phyloP scores from a whole-genome alignment of 2,797 vertebrate genomes.

The Macrochelys suwanniensis region DNA sequence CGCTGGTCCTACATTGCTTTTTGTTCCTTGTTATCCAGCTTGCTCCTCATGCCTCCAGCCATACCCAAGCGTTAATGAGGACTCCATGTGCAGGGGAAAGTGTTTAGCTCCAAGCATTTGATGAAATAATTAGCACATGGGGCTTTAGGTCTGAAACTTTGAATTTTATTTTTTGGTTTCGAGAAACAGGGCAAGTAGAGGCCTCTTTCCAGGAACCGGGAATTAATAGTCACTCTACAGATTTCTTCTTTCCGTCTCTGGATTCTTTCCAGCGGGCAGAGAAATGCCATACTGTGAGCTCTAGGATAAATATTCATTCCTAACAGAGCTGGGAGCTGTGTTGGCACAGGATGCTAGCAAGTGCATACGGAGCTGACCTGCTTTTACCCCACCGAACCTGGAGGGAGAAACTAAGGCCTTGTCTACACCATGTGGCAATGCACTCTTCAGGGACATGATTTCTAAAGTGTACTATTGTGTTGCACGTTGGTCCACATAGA shows the following conservation, averaged over 20 bases:
- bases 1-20: conserved; percentile 10
- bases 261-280: not conserved
- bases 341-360: not conserved
- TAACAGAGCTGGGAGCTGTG: not conserved
- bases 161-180: not conserved
- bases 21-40: not conserved
- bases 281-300: not conserved
- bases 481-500: not conserved
- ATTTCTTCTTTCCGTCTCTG: conserved; percentile 18
- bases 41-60: not conserved
- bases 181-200: not conserved
- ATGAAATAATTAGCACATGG: not conserved
- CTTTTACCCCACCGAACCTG: not conserved
- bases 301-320: not conserved
- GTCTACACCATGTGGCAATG: not conserved
- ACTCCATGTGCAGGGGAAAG: not conserved
- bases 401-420: rapidly evolving
- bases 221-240: not conserved
- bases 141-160: not conserved
- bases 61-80: not conserved
- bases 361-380: not conserved
- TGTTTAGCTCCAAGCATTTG: not conserved
- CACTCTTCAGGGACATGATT: not conserved
- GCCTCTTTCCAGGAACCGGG: not conserved
- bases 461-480: not conserved